Evolutionary conservation across 2,797 vertebrate species (phyloP), one percentile per base, ranked within the genome.

Genomic region (Heteromormyrus szaboi): DNA sequence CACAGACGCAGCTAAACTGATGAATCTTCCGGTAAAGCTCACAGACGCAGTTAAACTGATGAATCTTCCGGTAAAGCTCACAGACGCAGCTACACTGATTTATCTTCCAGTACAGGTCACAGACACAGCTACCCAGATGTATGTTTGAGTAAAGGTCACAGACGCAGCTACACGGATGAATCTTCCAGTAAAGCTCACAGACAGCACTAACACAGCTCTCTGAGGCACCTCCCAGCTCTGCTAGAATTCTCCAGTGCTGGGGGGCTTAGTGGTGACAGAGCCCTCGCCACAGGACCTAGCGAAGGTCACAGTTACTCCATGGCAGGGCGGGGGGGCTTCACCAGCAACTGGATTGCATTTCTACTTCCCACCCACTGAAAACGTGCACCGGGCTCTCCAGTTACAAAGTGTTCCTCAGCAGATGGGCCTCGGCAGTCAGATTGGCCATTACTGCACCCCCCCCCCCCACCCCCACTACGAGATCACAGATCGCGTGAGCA

Each of bases 361-460:
- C 84, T 51, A 54, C 50, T 54, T 53, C 84, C 84, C 84, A 86
- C 50, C 84, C 84, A 7, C 50, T 54, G 48, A 86, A 86, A 85
- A 86, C 25, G n/a, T 46, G 79, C 79, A 83, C 46, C 79, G 2
- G 19, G 79, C 37, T 46, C 79, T 83, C 46, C 19, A 11, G 79
- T 83, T 83, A 83, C 79, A 46, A 83, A 46, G 41, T n/a, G 41
- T 83, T 9, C 79, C 79, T 25, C 79, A 3, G 9, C 79, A 50
- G 79, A 50, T 83, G 41, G 44, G 44, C 79, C 79, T 4, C 41
- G 9, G 44, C 19, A 83, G n/a, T 41, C 46, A 19, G 79, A 68
- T 68, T 29, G 25, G 62, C 62, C 25, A 65, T 65, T 65, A 65
- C 59, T 65, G 19, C 53, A 1, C 3, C 7, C n/a, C 59, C 22